A percentile compares a stretch with the other conserved stretches of the same genome.
These are phyloP conservation scores for Drosophila sproati DNA, from an alignment of 1,140 invertebrate genomes.

Conservation along the genomic window DNA sequence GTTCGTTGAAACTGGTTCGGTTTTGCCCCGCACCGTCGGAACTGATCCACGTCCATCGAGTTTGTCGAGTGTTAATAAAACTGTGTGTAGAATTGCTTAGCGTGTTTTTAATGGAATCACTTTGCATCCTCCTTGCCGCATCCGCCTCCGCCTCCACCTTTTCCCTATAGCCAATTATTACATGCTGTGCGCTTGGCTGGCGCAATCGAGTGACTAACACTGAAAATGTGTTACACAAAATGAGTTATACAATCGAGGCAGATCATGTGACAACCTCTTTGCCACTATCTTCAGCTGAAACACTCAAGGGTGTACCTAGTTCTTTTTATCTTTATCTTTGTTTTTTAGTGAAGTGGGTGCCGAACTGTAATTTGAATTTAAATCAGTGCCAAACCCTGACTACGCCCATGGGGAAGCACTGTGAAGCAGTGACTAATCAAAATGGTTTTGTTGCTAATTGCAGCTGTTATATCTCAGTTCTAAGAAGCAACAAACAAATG, in stretches of 20 bases:
- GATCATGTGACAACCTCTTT: not conserved
- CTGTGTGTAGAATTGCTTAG: slow-evolving; percentile 65
- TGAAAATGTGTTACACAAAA: slow-evolving; percentile 20
- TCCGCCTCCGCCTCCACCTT: not conserved
- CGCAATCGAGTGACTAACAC: not conserved
- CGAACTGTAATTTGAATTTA: no score
- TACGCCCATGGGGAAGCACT: no score
- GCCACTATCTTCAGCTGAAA: not conserved
- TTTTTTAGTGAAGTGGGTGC: no score
- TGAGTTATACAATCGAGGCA: not conserved
- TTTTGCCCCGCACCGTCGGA: not conserved
- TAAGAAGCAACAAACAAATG: no score
- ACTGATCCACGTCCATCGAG: not conserved
- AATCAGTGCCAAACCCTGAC: no score
- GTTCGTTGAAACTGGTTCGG: slow-evolving; percentile 34
- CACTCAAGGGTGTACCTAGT: not conserved
- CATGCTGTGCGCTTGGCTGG: not conserved
- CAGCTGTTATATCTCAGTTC: no score
- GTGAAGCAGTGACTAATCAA: no score
- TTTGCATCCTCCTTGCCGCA: not conserved
- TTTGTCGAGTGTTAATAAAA: slow-evolving; percentile 64
- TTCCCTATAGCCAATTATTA: slow-evolving; percentile 10
- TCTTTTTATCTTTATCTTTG: not conserved
- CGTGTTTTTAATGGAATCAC: slow-evolving; percentile 35
- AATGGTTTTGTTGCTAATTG: no score